phyloP scores from a whole-genome alignment of 2,113 vertebrate genomes.

The Pholis gunnellus region DNA sequence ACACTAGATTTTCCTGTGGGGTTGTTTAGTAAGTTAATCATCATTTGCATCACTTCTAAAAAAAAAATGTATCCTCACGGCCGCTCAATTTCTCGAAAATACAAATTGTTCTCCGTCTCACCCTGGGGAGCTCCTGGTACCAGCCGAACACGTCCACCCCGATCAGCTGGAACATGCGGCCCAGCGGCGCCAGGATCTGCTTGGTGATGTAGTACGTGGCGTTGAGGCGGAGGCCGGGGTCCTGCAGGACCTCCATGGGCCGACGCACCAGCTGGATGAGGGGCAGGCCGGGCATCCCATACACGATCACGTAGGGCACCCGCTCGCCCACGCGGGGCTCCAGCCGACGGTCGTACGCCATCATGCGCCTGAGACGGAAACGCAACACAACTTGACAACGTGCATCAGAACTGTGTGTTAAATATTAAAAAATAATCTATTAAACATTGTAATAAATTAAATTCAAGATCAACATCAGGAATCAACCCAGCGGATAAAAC shows the following conservation, averaged over 20 bases:
- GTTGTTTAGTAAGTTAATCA: neutral
- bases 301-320: constrained; percentile 96
- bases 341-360: constrained; percentile 90
- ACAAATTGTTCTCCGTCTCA: constrained; percentile 69
- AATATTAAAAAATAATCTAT: neutral
- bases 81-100: neutral
- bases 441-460: neutral
- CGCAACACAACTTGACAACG: neutral
- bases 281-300: constrained; percentile 91
- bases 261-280: constrained; percentile 95
- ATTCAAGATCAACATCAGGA: neutral
- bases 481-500: neutral
- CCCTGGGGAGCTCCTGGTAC: constrained; percentile 96
- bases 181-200: constrained; percentile 95
- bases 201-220: constrained; percentile 96
- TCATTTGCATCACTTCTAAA: neutral
- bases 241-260: constrained; percentile 92
- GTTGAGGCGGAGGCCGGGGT: constrained; percentile 90
- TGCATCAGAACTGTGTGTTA: neutral
- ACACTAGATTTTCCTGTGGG: neutral
- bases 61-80: neutral
- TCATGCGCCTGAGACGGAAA: constrained; percentile 87
- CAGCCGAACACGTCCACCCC: constrained; percentile 96
- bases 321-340: constrained; percentile 95
- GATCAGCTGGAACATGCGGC: constrained; percentile 93